phyloP scores from a whole-genome alignment of 2,888 invertebrate genomes.

The Coelinius sp. region DNA sequence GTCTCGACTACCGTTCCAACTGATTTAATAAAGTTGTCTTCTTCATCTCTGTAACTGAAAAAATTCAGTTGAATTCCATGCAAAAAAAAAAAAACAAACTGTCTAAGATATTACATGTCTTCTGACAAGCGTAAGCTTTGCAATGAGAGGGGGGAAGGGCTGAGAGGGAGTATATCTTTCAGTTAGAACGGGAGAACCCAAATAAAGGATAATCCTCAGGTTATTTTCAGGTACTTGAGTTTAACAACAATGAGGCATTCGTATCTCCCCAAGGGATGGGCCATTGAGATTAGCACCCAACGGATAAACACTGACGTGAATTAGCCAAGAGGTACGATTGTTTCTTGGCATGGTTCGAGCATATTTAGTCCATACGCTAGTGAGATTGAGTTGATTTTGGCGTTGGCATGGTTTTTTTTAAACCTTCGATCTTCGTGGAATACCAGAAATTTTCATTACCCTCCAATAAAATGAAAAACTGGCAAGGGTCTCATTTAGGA shows the following conservation, averaged over 20 bases:
- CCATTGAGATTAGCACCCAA: conserved; percentile 42
- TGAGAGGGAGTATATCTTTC: neutral
- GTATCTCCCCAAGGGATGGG: conserved; percentile 21
- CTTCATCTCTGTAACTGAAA: neutral
- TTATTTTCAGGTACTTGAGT: conserved; percentile 37
- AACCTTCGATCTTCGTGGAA: too few relatives aligned
- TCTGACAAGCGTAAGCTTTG: neutral
- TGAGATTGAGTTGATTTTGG: too few relatives aligned
- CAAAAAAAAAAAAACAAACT: neutral
- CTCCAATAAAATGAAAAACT: too few relatives aligned
- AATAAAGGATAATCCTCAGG: conserved; percentile 54
- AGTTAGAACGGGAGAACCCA: conserved; percentile 39
- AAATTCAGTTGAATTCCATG: neutral
- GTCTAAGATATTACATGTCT: neutral
- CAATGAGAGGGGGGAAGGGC: conserved; percentile 36
- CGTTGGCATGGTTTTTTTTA: too few relatives aligned
- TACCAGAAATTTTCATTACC: too few relatives aligned
- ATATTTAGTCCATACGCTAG: too few relatives aligned
- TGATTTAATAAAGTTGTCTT: conserved; percentile 10
- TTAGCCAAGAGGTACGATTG: conserved; percentile 47
- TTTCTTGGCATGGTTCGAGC: too few relatives aligned
- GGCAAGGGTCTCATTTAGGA: too few relatives aligned
- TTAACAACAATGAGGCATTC: neutral
- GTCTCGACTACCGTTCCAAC: conserved; percentile 8
- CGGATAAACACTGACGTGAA: conserved; percentile 52